Evolutionary conservation across 2,888 invertebrate genomes (phyloP).

Genomic region (Ectemnius continuus): DNA sequence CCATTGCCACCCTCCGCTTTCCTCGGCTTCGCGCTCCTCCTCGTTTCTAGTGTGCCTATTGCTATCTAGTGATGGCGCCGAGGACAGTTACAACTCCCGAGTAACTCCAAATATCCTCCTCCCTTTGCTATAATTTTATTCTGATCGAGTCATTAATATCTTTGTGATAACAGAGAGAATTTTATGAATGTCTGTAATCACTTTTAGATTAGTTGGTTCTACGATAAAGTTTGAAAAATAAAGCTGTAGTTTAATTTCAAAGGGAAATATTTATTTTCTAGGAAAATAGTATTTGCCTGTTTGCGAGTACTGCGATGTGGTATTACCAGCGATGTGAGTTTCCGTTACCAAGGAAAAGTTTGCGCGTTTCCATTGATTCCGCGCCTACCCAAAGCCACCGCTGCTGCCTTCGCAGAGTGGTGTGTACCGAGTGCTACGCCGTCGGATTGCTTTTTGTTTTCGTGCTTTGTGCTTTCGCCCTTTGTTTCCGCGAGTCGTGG

Average conservation of each 20-base stretch:
- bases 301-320: no score
- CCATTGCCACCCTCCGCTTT: constrained; percentile 22
- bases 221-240: no score
- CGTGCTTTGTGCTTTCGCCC: constrained; percentile 61
- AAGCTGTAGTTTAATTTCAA: no score
- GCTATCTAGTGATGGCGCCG: constrained; percentile 12
- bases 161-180: no score
- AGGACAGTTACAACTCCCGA: constrained; percentile 22
- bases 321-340: no score
- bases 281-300: no score
- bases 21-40: constrained; percentile 28
- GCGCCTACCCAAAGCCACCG: background rate
- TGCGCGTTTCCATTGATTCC: background rate
- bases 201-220: no score
- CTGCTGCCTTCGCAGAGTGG: constrained; percentile 8
- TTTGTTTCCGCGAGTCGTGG: constrained; percentile 72
- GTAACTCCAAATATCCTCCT: background rate
- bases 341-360: background rate
- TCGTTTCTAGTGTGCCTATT: constrained; percentile 16
- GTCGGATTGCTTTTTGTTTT: constrained; percentile 71
- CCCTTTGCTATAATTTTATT: no score
- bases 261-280: no score
- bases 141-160: no score
- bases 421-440: constrained; percentile 21
- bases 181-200: no score